Evolutionary conservation across 2,888 invertebrate genomes (phyloP).

Genomic region (Temnothorax ravouxi): DNA sequence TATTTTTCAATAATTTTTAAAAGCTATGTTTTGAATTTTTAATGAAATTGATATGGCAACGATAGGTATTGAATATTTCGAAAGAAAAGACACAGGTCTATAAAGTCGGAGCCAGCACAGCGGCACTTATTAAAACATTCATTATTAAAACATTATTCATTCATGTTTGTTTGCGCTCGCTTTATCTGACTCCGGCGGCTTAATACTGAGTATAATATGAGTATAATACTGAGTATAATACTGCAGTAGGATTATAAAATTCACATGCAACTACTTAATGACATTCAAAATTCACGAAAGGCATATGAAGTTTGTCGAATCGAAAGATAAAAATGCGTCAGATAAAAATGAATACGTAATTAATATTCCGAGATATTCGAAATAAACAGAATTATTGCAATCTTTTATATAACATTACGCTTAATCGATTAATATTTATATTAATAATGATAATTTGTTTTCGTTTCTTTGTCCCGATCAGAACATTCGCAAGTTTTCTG

Average conservation of each 20-base stretch:
- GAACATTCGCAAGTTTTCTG: background rate
- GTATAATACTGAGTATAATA: no score
- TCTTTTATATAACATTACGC: background rate
- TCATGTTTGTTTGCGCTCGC: background rate
- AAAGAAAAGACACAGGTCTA: background rate
- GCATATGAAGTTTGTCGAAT: background rate
- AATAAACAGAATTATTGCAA: background rate
- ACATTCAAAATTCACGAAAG: background rate
- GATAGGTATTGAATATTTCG: background rate
- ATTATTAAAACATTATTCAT: background rate
- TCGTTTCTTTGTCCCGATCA: background rate
- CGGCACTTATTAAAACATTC: background rate
- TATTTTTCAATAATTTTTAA: background rate
- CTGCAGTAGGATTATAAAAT: background rate
- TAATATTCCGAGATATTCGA: background rate
- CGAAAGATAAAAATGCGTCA: background rate
- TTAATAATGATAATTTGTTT: background rate
- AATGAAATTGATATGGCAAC: background rate
- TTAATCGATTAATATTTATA: background rate
- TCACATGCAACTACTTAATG: background rate
- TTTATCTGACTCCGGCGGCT: background rate
- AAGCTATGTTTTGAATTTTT: background rate
- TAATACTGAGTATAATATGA: no score
- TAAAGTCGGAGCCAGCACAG: background rate
- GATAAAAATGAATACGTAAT: background rate